Base-by-base conservation (phyloP, 92 coral and sea anemone genomes). In the Pocillopora meandrina region DNA sequence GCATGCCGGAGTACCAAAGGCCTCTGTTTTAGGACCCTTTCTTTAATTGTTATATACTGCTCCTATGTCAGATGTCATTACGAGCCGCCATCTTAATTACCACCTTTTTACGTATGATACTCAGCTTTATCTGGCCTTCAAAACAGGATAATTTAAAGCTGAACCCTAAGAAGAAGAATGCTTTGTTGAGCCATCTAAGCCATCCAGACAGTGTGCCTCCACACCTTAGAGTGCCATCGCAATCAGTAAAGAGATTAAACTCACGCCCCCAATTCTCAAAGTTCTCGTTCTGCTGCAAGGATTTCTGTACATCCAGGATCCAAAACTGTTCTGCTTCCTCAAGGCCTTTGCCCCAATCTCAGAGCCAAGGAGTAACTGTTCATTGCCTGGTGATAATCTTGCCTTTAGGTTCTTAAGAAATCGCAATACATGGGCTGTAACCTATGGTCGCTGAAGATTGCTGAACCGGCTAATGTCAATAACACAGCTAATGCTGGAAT, bases 251-350 rank as follows among this genome's bases (percentile, higher is more conserved):
- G 68, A 87, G 87, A 78, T 35, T 19, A 19, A 87, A 78, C 23
- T 88, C 81, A 72, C 84, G 72, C 52, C 71, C 77, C 91, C 91
- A 82, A 36, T 34, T 14, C 61, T 82, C 71, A 73, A 88, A 88
- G 7, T 76, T 82, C 81, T 74, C 60, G 58, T 76, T 88, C 26
- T 9, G 61, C 31, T 76, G 63, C 87, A 76, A 56, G 75, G 57
- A 61, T 26, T 20, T 77, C 64, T 76, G 80, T 12, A 26, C 59
- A 33, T 79, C 89, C 66, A 60, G 36, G 60, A 86, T 79, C 89
- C 89, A 79, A 63, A 56, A 68, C 67, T 21, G 35, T 42, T 71
- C 79, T 19, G 74, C 89, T 60, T 56, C 34, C 63, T 87, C 73
- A 58, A 81, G 62, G 76, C 76, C 42, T 42, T 81, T 42, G 65